These are phyloP conservation scores for Chrysocyon brachyurus DNA, from an alignment of 2,797 vertebrate species.

Conservation along the genomic window DNA sequence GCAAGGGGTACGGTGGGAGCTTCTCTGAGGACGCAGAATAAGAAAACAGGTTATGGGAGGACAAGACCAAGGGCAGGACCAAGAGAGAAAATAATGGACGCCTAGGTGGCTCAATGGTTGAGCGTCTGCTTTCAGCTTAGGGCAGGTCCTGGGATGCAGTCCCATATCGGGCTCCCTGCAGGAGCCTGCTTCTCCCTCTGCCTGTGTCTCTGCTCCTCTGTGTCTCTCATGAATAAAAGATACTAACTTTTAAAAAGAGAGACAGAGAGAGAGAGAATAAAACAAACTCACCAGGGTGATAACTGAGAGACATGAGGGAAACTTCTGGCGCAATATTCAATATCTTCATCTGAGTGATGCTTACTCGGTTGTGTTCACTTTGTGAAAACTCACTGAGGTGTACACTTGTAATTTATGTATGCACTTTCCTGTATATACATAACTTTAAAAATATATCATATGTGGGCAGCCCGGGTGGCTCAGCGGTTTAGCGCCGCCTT, in stretches of 20 bases:
- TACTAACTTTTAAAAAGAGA: no score
- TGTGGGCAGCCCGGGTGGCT: no score
- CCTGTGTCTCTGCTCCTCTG: no score
- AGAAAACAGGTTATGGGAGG: neutral
- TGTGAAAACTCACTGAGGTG: neutral
- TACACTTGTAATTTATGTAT: neutral
- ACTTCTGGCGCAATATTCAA: neutral
- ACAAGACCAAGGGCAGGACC: neutral
- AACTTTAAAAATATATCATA: neutral
- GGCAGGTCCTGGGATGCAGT: no score
- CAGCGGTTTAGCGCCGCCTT: no score
- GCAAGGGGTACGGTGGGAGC: rapidly evolving
- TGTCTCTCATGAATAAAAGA: no score
- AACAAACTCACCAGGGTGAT: neutral
- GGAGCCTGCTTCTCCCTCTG: no score
- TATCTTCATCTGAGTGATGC: neutral
- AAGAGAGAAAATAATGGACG: neutral
- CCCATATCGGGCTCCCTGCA: no score
- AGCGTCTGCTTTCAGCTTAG: no score
- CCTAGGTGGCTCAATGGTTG: no score
- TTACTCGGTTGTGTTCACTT: neutral
- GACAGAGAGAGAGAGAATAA: neutral
- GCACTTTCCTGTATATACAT: neutral
- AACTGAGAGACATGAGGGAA: neutral
- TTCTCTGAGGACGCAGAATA: neutral